A percentile compares a stretch with the other conserved stretches of the same genome.
Evolutionary conservation across 1,140 invertebrate species (phyloP).

Genomic region (Thaumetopoea pityocampa): DNA sequence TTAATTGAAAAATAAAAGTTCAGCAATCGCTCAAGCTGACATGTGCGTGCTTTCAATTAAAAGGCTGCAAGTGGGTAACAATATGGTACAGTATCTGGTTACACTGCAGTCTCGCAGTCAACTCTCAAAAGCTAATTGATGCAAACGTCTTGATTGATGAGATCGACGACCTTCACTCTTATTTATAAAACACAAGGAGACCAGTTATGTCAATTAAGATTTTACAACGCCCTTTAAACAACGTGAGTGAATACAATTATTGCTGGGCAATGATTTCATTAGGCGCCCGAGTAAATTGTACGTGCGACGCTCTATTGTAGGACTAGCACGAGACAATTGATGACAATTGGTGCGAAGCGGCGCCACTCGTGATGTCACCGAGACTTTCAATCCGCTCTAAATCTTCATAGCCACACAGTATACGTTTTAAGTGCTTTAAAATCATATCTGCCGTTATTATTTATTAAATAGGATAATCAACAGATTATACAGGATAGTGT

Average conservation of each 20-base stretch:
- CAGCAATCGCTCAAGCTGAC: conserved; percentile 24
- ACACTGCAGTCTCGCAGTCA: conserved; percentile 32
- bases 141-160: conserved; percentile 54
- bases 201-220: conserved; percentile 22
- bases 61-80: conserved; percentile 27
- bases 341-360: conserved; percentile 53
- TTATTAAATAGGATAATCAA: no score
- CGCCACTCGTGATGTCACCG: conserved; percentile 59
- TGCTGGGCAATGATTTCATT: conserved; percentile 36
- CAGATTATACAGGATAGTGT: no score
- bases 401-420: conserved; percentile 9
- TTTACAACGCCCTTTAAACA: conserved; percentile 34
- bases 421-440: no score
- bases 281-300: conserved; percentile 29
- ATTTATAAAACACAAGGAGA: conserved; percentile 20
- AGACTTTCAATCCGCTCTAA: conserved; percentile 12
- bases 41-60: conserved; percentile 36
- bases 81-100: conserved; percentile 43
- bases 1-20: conserved; percentile 8
- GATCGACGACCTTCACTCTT: conserved; percentile 50
- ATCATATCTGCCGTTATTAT: no score
- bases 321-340: conserved; percentile 53
- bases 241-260: conserved; percentile 32
- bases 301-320: conserved; percentile 10
- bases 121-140: conserved; percentile 59